Percentiles rank a stretch among this genome's conserved stretches.
These are phyloP conservation scores for Drosophila prosaltans DNA, from an alignment of 1,140 invertebrate species.

Conservation along the genomic window DNA sequence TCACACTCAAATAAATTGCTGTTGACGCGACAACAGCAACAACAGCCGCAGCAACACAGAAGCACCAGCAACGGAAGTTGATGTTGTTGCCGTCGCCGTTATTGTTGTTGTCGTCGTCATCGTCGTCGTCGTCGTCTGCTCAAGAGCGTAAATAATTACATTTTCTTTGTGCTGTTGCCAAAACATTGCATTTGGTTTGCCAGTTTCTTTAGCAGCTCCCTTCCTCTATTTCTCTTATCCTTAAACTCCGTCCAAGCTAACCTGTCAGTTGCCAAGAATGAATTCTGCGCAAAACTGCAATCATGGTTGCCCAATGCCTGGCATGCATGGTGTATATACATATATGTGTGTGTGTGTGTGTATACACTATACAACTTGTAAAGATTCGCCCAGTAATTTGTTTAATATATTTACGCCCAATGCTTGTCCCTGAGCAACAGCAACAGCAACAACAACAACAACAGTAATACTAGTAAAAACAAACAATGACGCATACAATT, in stretches of 20 bases:
- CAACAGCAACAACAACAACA: conserved; percentile 29
- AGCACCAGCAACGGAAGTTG: conserved; percentile 38
- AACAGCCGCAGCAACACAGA: conserved; percentile 31
- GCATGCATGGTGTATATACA: conserved; percentile 28
- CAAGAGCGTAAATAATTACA: conserved; percentile 81
- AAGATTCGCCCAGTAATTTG: conserved; percentile 61
- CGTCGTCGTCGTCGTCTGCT: conserved; percentile 58
- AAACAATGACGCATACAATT: conserved; percentile 77
- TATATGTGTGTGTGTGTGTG: too few species aligned
- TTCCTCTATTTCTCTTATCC: too few species aligned
- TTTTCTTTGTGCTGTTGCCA: conserved; percentile 79
- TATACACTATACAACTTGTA: conserved; percentile 53
- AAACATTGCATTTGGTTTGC: conserved; percentile 66
- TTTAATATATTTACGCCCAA: conserved; percentile 81
- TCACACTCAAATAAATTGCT: conserved; percentile 81
- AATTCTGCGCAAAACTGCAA: conserved; percentile 15
- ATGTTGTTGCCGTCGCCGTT: conserved; percentile 47
- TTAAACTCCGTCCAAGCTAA: conserved; percentile 25
- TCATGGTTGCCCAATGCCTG: conserved; percentile 7
- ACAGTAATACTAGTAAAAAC: conserved; percentile 45
- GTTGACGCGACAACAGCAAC: conserved; percentile 74
- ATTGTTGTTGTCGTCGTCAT: conserved; percentile 42
- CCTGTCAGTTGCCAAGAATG: conserved; percentile 63
- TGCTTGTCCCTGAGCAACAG: conserved; percentile 61
- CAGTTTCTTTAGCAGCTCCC: not conserved